Base-by-base conservation (phyloP, 2,797 vertebrate species). In the Denticeps clupeoides region DNA sequence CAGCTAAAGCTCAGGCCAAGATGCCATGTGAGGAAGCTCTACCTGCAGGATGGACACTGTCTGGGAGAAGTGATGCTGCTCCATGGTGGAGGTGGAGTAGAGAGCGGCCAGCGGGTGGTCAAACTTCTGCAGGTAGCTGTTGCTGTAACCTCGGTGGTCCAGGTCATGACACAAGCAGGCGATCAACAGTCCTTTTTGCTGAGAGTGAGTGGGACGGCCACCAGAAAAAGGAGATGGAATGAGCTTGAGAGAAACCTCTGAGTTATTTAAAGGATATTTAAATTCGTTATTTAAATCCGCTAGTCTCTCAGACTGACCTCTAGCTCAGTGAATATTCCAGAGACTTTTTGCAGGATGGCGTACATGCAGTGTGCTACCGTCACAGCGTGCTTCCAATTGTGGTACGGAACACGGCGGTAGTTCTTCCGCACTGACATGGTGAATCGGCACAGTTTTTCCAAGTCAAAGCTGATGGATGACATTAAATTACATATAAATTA, bases 361-460 rank as follows among this genome's bases (percentile, higher is more conserved):
- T 90, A 99, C 95, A 99, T 99, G 67, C 95, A 98, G 72, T 99
- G 95, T 0, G 86, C 92, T 33, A 99, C 95, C 0, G 91, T 95
- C 60, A 99, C 84, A 0, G 95, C 95, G 1, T 99, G 95, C 61
- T 99, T 99, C 95, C 95, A 99, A 79, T 99, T 99, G 83, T 99
- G 95, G 69, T 99, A 99, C 18, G 95, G 95, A 56, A 99, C 95
- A 8, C 95, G 87, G 2, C 95, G 83, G 70, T 97, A 98, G 70
- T 98, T 99, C 74, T 96, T 99, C 70, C 91, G 87, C 47, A 99
- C 95, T 0, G 95, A 99, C 95, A 99, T 97, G 22, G 92, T 97
- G 59, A 99, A 99, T 18, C 93, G 88, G 64, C 95, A 99, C 23
- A 99, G 59, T 68, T 97, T 99, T 69, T 99, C 94, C 64, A 91